phyloP scores from a whole-genome alignment of 2,113 vertebrate genomes.

The Junco hyemalis region DNA sequence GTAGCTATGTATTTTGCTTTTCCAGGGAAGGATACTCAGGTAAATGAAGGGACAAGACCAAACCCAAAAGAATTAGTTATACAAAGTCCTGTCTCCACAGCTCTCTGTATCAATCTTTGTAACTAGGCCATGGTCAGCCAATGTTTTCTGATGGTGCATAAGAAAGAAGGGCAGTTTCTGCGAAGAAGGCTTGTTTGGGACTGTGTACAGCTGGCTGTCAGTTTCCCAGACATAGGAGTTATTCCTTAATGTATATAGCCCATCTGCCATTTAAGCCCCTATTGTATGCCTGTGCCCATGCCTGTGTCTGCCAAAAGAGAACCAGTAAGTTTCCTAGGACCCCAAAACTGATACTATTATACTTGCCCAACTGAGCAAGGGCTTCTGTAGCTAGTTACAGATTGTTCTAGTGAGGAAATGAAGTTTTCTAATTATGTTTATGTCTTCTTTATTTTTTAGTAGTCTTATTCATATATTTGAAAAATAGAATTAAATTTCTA shows the following conservation, averaged over 20 bases:
- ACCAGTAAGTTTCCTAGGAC: background rate
- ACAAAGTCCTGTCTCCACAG: background rate
- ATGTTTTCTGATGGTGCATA: background rate
- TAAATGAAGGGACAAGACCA: background rate
- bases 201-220: background rate
- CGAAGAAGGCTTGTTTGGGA: background rate
- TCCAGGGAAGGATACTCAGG: background rate
- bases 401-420: background rate
- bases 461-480: background rate
- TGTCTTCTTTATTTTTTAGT: background rate
- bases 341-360: background rate
- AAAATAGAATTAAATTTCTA: background rate
- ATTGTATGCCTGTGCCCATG: background rate
- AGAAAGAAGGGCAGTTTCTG: background rate
- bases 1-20: background rate
- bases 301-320: background rate
- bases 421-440: background rate
- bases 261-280: background rate
- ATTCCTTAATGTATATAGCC: background rate
- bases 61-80: background rate
- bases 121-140: background rate
- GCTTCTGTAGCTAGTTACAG: background rate
- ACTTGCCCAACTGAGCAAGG: background rate
- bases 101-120: background rate
- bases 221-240: background rate